A percentile compares a stretch with the other conserved stretches of the same genome.
Conservation (phyloP, 2,113 vertebrate genomes). For the Gobiocypris rarus region DNA sequence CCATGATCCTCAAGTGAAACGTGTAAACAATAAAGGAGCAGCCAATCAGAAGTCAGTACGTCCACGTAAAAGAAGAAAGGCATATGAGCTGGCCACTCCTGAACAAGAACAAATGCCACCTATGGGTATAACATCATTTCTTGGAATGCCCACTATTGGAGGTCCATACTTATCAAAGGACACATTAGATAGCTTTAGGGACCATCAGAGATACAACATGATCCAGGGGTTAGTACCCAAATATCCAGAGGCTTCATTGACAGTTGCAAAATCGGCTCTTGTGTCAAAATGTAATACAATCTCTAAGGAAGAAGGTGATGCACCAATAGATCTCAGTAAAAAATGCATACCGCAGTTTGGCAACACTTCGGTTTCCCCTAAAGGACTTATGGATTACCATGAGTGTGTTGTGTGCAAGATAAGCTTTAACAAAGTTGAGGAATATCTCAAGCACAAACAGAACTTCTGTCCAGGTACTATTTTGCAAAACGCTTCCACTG, state of each 20-base stretch:
- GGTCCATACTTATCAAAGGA: conserved; percentile 84
- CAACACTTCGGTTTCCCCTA: conserved; percentile 78
- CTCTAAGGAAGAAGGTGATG: conserved; percentile 83
- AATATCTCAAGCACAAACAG: conserved; percentile 89
- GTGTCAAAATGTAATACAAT: conserved; percentile 79
- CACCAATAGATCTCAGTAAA: conserved; percentile 92
- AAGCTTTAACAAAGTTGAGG: conserved; percentile 90
- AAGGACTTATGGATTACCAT: conserved; percentile 86
- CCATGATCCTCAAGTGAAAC: conserved; percentile 84
- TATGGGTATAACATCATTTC: conserved; percentile 77
- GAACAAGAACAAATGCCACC: conserved; percentile 82
- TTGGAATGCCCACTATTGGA: conserved; percentile 78
- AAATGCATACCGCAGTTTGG: conserved; percentile 81
- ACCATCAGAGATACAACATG: conserved; percentile 82
- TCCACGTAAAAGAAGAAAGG: conserved; percentile 86
- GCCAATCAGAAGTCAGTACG: conserved; percentile 87
- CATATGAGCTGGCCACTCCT: conserved; percentile 84
- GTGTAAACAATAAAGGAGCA: conserved; percentile 82
- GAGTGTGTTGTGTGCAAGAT: conserved; percentile 90
- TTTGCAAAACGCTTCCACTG: conserved; percentile 53
- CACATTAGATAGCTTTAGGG: conserved; percentile 76
- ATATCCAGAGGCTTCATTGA: conserved; percentile 82
- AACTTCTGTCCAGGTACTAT: conserved; percentile 86
- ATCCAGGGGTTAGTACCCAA: conserved; percentile 85
- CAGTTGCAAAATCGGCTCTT: conserved; percentile 80